Conservation (phyloP, 2,113 vertebrate species). For the Rhinoptilus africanus region DNA sequence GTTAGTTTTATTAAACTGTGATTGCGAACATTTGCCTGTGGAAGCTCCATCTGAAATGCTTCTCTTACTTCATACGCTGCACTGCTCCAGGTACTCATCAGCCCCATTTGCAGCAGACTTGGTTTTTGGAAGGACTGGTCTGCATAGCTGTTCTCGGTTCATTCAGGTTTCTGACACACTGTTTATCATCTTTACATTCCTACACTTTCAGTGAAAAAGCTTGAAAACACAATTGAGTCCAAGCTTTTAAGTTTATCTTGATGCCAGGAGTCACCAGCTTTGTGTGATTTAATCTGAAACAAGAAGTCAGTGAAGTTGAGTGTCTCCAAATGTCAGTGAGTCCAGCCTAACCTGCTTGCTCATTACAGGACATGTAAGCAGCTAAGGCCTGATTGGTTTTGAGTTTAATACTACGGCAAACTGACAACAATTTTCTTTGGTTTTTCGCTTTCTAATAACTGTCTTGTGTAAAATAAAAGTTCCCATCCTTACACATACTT, state of each 20-base stretch:
- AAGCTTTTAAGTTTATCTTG: background rate
- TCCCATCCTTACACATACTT: background rate
- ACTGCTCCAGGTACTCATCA: background rate
- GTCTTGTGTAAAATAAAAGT: background rate
- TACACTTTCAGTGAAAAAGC: background rate
- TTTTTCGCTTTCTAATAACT: background rate
- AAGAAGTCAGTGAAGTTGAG: background rate
- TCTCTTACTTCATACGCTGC: background rate
- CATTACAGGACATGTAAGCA: background rate
- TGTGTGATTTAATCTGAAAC: background rate
- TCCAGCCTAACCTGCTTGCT: background rate
- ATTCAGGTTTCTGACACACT: background rate
- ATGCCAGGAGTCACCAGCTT: background rate
- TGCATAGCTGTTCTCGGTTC: background rate
- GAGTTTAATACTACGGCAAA: background rate
- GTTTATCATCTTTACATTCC: background rate
- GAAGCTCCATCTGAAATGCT: background rate
- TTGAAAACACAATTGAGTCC: background rate
- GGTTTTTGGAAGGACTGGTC: background rate
- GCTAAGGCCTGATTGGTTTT: background rate
- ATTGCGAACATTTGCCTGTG: background rate
- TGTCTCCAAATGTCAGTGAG: background rate
- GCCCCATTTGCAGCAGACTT: background rate
- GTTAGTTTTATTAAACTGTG: background rate
- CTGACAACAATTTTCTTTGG: background rate